These are phyloP conservation scores for Bagarius yarrelli DNA, from an alignment of 2,113 vertebrate genomes.

Conservation along the genomic window DNA sequence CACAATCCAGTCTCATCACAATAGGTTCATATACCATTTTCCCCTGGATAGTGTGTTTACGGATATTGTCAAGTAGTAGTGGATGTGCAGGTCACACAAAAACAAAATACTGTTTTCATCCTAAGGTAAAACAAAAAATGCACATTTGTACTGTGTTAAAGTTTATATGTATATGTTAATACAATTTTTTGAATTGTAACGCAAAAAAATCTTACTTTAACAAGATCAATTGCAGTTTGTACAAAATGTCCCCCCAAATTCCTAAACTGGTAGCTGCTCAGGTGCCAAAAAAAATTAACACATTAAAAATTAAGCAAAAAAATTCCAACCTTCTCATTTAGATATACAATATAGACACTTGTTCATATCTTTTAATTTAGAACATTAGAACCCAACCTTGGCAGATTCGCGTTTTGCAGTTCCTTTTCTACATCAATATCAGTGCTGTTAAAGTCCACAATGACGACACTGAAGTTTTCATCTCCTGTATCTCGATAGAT, in stretches of 20 bases:
- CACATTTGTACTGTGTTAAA: no score
- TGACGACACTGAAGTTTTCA: slow-evolving; percentile 44
- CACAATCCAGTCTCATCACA: slow-evolving; percentile 79
- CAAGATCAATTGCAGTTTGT: slow-evolving; percentile 77
- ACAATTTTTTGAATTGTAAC: background rate
- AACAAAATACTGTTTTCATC: slow-evolving; percentile 81
- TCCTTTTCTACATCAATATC: slow-evolving; percentile 33
- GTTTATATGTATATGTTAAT: background rate
- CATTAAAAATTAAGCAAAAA: background rate
- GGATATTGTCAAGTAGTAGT: slow-evolving; percentile 76
- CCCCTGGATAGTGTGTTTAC: slow-evolving; percentile 80
- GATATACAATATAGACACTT: background rate
- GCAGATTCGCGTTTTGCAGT: slow-evolving; percentile 36
- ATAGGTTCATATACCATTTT: slow-evolving; percentile 81
- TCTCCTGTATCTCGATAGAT: slow-evolving; percentile 35
- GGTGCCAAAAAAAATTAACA: background rate
- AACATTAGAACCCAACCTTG: slow-evolving; percentile 23
- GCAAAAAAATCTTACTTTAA: slow-evolving; percentile 64
- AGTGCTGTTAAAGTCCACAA: slow-evolving; percentile 34
- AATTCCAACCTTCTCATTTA: background rate
- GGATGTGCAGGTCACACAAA: slow-evolving; percentile 82
- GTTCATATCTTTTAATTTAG: background rate
- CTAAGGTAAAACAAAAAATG: slow-evolving; percentile 55
- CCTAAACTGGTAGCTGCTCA: slow-evolving; percentile 72
- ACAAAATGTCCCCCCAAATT: slow-evolving; percentile 78